A percentile compares a stretch with the other conserved stretches of the same genome.
phyloP scores from a whole-genome alignment of 2,113 vertebrate genomes.

The Percina caprodes region DNA sequence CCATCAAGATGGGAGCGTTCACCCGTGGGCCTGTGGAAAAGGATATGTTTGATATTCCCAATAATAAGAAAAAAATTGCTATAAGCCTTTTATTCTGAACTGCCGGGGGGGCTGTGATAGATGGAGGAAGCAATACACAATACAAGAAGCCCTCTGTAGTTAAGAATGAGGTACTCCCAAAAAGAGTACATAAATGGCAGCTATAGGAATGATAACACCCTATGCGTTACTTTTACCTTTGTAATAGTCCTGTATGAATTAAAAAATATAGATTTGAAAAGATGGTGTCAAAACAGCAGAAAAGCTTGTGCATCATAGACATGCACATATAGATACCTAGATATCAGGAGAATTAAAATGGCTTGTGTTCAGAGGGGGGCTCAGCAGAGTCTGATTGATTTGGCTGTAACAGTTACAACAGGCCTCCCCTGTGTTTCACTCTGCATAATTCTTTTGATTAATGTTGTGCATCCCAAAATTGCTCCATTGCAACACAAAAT shows the following conservation, averaged over 20 bases:
- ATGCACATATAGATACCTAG: conserved; percentile 26
- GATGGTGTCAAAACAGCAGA: conserved; percentile 13
- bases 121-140: not conserved
- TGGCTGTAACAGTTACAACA: conserved; percentile 73
- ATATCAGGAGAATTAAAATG: conserved; percentile 56
- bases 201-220: not conserved
- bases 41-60: conserved; percentile 65
- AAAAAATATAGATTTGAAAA: conserved; percentile 35
- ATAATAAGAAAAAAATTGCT: conserved; percentile 41
- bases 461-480: conserved; percentile 76
- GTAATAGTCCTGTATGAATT: conserved; percentile 14
- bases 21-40: conserved; percentile 50
- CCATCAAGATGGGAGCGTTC: conserved; percentile 69
- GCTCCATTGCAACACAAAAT: conserved; percentile 77
- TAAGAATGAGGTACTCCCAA: conserved; percentile 3
- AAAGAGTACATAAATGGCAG: conserved; percentile 22
- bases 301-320: conserved; percentile 17
- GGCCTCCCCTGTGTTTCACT: conserved; percentile 72
- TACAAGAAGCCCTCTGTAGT: not conserved
- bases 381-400: conserved; percentile 79
- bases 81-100: conserved; percentile 48
- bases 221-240: not conserved
- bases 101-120: not conserved
- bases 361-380: conserved; percentile 41
- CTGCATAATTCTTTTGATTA: conserved; percentile 83